phyloP scores from a whole-genome alignment of 2,113 vertebrate species.

The Brienomyrus brachyistius region DNA sequence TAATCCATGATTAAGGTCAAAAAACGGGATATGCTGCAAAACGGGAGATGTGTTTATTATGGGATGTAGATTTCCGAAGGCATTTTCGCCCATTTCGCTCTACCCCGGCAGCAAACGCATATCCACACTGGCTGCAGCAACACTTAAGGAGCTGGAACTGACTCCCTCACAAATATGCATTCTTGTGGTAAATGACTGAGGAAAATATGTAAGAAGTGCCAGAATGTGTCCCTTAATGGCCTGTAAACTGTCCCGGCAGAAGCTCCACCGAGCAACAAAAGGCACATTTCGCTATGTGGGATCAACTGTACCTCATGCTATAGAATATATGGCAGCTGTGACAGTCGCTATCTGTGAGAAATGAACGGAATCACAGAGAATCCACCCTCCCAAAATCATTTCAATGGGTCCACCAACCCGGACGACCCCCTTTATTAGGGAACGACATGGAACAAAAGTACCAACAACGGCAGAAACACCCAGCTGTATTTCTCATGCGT shows the following conservation, averaged over 20 bases:
- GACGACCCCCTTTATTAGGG: not conserved
- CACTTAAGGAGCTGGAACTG: slow-evolving; percentile 11
- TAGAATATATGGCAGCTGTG: not conserved
- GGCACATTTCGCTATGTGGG: not conserved
- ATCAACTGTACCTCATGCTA: not conserved
- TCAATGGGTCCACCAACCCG: not conserved
- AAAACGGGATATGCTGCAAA: slow-evolving; percentile 29
- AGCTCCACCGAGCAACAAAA: not conserved
- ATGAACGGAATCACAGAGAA: not conserved
- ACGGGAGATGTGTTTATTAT: slow-evolving; percentile 32
- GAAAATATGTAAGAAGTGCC: not conserved
- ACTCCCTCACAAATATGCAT: slow-evolving; percentile 17
- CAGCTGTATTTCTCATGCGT: slow-evolving; percentile 39
- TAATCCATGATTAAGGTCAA: slow-evolving; percentile 33
- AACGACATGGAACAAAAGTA: slow-evolving; percentile 22
- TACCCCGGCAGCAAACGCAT: slow-evolving; percentile 34
- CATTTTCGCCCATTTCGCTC: slow-evolving; percentile 26
- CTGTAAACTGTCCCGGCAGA: not conserved
- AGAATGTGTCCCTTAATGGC: not conserved
- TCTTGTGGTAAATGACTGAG: slow-evolving; percentile 24
- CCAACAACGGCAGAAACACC: slow-evolving; percentile 27
- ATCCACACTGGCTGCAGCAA: slow-evolving; percentile 16
- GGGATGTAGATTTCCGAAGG: slow-evolving; percentile 33
- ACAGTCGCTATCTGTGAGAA: not conserved
- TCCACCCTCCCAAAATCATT: not conserved